phyloP scores from a whole-genome alignment of 2,888 invertebrate species.

The Drosophila pseudotalamancana region DNA sequence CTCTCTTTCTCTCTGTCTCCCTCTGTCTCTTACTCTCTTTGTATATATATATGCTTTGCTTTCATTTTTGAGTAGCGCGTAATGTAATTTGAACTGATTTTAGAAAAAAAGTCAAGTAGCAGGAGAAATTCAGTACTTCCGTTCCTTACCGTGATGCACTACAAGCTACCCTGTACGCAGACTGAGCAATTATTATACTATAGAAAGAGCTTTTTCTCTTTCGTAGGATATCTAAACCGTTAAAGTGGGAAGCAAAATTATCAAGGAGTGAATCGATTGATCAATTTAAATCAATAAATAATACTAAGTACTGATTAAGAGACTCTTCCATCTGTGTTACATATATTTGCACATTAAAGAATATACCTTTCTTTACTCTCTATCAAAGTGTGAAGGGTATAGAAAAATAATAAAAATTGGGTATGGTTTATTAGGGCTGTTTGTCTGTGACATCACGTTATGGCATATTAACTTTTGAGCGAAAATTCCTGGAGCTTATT shows the following conservation, averaged over 20 bases:
- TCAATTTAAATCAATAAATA: background rate
- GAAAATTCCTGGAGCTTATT: conserved; percentile 9
- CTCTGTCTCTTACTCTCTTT: background rate
- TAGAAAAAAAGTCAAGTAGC: background rate
- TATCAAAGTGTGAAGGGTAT: background rate
- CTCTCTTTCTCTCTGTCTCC: background rate
- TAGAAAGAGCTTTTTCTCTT: no score
- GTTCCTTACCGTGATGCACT: no score
- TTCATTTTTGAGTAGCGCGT: conserved; percentile 47
- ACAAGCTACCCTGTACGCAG: no score
- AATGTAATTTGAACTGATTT: conserved; percentile 62
- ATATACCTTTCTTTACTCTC: background rate
- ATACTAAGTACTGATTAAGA: background rate
- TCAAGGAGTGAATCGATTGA: no score
- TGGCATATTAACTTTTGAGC: conserved; percentile 57
- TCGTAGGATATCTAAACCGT: no score
- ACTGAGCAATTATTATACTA: no score
- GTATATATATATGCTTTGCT: conserved; percentile 18
- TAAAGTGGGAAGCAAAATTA: no score
- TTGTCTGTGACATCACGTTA: conserved; percentile 43
- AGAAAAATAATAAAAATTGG: conserved; percentile 1
- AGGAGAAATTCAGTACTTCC: no score
- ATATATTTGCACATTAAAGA: background rate
- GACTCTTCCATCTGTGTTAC: background rate
- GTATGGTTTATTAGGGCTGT: conserved; percentile 16